phyloP scores from a whole-genome alignment of 2,113 vertebrate species.

The Stegostoma tigrinum region DNA sequence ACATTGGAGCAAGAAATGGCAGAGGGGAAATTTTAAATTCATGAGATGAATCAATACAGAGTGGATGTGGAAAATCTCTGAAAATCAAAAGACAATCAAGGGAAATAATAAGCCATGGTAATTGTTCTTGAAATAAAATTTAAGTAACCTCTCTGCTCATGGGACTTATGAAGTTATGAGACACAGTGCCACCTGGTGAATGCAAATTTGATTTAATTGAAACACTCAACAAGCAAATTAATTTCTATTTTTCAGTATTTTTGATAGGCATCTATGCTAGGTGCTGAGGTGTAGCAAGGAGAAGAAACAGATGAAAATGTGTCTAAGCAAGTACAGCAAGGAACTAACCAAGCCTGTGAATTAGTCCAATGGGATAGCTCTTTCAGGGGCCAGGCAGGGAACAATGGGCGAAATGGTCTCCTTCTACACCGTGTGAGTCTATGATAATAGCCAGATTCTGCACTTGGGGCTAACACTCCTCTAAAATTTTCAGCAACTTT shows the following conservation, averaged over 20 bases:
- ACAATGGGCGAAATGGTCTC: neutral
- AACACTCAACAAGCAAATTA: neutral
- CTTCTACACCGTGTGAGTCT: neutral
- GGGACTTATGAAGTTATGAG: neutral
- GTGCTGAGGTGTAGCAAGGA: neutral
- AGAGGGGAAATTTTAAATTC: neutral
- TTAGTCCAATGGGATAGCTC: neutral
- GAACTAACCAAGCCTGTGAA: neutral
- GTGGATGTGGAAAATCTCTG: conserved; percentile 4
- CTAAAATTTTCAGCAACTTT: neutral
- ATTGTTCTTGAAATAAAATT: neutral
- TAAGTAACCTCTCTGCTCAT: neutral
- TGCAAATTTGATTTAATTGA: neutral
- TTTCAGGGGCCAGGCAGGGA: neutral
- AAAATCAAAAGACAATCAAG: neutral
- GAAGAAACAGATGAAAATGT: neutral
- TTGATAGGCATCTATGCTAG: neutral
- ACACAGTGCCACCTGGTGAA: conserved; percentile 5
- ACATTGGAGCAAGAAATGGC: neutral
- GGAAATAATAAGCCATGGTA: neutral
- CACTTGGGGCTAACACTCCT: too few relatives aligned
- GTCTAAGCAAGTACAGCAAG: neutral
- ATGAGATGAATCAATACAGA: neutral
- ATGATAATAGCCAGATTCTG: neutral
- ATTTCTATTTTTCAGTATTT: neutral